Conservation (phyloP, 2,113 vertebrate genomes). For the Pterocles gutturalis region DNA sequence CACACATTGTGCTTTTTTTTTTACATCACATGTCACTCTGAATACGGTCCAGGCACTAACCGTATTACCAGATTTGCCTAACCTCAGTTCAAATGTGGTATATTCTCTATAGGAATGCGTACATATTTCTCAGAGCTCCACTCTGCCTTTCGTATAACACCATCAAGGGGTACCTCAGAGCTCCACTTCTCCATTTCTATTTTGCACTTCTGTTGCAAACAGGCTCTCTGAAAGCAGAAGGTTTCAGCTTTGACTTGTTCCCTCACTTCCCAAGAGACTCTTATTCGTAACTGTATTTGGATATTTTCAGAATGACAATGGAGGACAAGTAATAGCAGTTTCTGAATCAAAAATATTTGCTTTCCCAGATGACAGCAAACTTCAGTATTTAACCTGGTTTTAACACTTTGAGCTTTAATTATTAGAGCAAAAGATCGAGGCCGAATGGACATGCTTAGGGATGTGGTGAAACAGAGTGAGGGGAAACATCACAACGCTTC, state of each 20-base stretch:
- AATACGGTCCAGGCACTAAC: neutral
- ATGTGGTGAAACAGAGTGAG: neutral
- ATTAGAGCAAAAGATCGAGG: neutral
- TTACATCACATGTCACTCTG: neutral
- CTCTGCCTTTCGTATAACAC: neutral
- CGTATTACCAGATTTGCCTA: neutral
- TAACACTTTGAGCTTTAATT: neutral
- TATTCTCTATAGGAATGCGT: neutral
- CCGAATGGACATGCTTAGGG: neutral
- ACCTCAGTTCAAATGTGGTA: neutral
- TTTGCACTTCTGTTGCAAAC: neutral
- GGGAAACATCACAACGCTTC: neutral
- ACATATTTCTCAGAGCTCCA: rapidly evolving
- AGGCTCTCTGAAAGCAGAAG: neutral
- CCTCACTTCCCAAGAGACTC: neutral
- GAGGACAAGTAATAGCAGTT: neutral
- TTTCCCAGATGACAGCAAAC: neutral
- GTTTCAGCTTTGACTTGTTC: neutral
- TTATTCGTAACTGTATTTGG: neutral
- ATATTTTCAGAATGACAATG: neutral
- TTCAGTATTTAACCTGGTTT: neutral
- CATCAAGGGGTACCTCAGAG: neutral
- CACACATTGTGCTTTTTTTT: neutral
- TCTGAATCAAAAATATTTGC: neutral
- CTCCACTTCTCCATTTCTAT: neutral